Base-by-base conservation (phyloP, 2,113 vertebrate genomes). In the Ammodytes dubius region DNA sequence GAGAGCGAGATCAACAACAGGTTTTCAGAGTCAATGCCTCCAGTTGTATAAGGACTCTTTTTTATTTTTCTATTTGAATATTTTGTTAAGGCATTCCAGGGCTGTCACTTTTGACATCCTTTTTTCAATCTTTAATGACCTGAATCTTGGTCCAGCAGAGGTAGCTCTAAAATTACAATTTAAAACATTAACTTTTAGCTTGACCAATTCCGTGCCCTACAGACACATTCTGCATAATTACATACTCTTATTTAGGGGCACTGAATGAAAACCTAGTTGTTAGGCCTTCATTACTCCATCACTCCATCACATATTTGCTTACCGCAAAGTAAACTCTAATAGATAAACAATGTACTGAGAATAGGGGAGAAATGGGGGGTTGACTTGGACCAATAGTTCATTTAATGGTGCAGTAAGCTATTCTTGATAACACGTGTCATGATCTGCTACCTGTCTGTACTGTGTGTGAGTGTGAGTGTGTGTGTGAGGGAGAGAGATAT, bases 211-310 rank as follows among this genome's bases (percentile, higher is more conserved):
- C 6, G 19, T 3, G 57, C 7, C 35, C 4, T 35, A 4, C 6
- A 19, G 37, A 43, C 15, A 0, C 5, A 10, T 35, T 6, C 15
- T 39, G 61, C 7, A 39, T 58, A 14, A 35, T 50, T 6, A 67
- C 7, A 12, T 13, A 43, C 42, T 8, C 35, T 76, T 49, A 7
- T 50, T 39, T 14, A 52, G 5, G 10, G 15, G 7, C 17, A 1
- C 56, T 50, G 45, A 49, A 60, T 50, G 12, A 13, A 61, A 60
- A 72, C 49, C 27, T 53, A 15, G 68, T 57, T 70, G 14, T 57
- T 17, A 53, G 27, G 4, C 5, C 37, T 37, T 53, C 8, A 10
- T 42, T 49, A 13, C 56, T 72, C 6, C 2, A 54, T 7, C 15
- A 13, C 56, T 72, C 6, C 2, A 54, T 7, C 15, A 19, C 0